These are phyloP conservation scores for Synchiropus splendidus DNA, from an alignment of 2,113 vertebrate genomes.

Conservation along the genomic window DNA sequence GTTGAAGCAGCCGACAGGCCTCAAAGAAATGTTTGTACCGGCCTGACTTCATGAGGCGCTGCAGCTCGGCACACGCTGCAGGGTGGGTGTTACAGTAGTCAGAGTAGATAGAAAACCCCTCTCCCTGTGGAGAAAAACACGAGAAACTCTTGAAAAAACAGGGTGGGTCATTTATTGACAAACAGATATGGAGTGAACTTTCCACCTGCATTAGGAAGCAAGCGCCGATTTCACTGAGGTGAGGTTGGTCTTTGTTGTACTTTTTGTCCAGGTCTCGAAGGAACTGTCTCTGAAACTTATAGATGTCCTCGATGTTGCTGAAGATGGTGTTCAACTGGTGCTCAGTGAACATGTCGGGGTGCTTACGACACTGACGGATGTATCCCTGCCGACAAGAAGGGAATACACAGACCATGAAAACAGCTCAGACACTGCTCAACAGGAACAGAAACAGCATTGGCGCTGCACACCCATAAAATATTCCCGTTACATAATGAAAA, in stretches of 20 bases:
- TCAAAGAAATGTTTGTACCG: conserved; percentile 95
- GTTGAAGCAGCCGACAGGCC: conserved; percentile 90
- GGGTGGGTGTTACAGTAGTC: conserved; percentile 98
- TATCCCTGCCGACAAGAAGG: conserved; percentile 75
- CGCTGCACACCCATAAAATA: background rate
- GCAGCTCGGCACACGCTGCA: conserved; percentile 78
- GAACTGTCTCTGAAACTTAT: conserved; percentile 93
- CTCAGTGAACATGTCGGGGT: conserved; percentile 86
- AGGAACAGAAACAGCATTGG: too few relatives aligned
- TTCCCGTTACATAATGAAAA: background rate
- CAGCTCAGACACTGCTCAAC: conserved; percentile 25
- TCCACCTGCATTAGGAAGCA: conserved; percentile 92
- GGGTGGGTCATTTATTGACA: background rate
- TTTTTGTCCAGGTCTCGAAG: conserved; percentile 90
- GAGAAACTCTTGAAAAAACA: conserved; percentile 7
- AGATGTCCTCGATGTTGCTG: conserved; percentile 98
- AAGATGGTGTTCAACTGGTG: conserved; percentile 87
- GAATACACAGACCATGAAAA: conserved; percentile 4
- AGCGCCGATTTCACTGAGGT: conserved; percentile 89
- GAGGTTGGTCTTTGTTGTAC: conserved; percentile 88
- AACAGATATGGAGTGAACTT: background rate
- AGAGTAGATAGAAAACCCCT: conserved; percentile 91
- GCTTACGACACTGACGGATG: conserved; percentile 91
- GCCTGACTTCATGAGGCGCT: conserved; percentile 83
- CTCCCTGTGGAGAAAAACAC: conserved; percentile 66